Evolutionary conservation across 2,797 vertebrate genomes (phyloP).

Genomic region (Neosilurus hyrtlii): DNA sequence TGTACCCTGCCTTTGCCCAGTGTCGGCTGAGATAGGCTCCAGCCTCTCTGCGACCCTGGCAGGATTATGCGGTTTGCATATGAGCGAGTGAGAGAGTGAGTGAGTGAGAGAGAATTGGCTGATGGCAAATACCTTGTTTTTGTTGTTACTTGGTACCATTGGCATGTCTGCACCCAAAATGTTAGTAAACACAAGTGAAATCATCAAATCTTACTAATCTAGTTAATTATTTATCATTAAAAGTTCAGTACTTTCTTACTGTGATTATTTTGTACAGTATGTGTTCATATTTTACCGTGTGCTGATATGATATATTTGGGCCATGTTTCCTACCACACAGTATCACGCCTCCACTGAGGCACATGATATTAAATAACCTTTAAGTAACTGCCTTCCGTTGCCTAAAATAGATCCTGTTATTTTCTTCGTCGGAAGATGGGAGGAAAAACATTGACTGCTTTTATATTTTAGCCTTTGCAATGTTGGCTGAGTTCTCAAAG

Average conservation of each 20-base stretch:
- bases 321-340: not conserved
- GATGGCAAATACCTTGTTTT: no score
- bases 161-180: not conserved
- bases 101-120: no score
- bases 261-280: not conserved
- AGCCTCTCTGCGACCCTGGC: no score
- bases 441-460: not conserved
- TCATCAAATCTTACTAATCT: not conserved
- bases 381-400: not conserved
- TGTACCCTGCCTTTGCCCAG: no score
- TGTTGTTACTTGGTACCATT: no score
- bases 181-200: not conserved
- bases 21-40: no score
- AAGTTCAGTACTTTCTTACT: not conserved
- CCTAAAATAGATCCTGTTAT: constrained; percentile 1
- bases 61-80: no score
- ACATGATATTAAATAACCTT: not conserved
- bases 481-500: not conserved
- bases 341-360: constrained; percentile 1
- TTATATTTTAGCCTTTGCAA: not conserved
- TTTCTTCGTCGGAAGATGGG: not conserved
- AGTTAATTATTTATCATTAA: not conserved
- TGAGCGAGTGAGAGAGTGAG: no score
- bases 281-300: not conserved
- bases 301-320: not conserved